Evolutionary conservation across 2,888 invertebrate genomes (phyloP).

Genomic region (Sepiola atlantica): DNA sequence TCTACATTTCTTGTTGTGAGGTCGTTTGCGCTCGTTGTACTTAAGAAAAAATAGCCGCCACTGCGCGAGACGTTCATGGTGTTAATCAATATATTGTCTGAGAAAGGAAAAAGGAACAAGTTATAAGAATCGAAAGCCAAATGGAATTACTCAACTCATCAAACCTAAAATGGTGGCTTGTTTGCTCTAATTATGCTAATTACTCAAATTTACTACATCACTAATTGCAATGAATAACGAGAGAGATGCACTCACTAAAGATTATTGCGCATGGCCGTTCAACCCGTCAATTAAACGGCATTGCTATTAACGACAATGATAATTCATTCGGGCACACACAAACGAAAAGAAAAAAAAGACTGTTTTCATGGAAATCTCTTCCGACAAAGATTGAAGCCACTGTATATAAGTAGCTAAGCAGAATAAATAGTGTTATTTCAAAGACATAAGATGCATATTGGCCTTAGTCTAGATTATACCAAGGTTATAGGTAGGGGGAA

Average conservation of each 20-base stretch:
- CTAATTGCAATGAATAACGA: background rate
- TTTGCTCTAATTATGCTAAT: slow-evolving; percentile 7
- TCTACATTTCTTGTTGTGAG: background rate
- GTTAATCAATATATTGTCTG: background rate
- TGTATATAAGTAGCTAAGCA: too few relatives aligned
- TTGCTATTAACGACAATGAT: background rate
- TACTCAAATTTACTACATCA: background rate
- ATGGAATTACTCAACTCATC: background rate
- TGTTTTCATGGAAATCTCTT: too few relatives aligned
- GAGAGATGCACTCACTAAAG: background rate
- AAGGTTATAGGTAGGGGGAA: too few relatives aligned
- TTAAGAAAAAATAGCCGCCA: background rate
- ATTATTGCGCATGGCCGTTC: background rate
- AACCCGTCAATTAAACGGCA: background rate
- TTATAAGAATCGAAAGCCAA: background rate
- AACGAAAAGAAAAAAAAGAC: too few relatives aligned
- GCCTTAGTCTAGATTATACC: too few relatives aligned
- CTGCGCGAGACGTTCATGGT: background rate
- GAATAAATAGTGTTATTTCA: too few relatives aligned
- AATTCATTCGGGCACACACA: too few relatives aligned
- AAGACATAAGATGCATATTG: too few relatives aligned
- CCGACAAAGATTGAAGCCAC: too few relatives aligned
- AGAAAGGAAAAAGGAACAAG: background rate
- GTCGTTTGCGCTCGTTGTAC: background rate
- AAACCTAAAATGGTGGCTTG: background rate